These are phyloP conservation scores for Falco novaeseelandiae DNA, from an alignment of 2,797 vertebrate species.

Conservation along the genomic window DNA sequence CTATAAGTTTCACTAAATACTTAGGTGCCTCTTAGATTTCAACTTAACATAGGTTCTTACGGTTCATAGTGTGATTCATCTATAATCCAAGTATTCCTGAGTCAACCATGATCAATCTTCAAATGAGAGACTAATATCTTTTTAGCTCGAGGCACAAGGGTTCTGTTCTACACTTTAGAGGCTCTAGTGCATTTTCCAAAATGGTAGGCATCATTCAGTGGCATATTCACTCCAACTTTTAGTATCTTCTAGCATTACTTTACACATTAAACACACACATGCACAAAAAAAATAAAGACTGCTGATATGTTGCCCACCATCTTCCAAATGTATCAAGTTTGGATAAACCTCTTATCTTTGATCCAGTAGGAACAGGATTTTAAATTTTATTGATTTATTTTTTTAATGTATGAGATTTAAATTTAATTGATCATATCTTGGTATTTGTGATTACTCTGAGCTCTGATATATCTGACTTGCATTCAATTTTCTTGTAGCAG, in stretches of 20 bases:
- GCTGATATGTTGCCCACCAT: rapidly evolving
- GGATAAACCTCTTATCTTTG: not conserved
- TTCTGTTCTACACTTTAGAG: not conserved
- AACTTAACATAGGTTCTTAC: not conserved
- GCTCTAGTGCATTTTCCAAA: not conserved
- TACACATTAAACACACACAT: not conserved
- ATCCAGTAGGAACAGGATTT: not conserved
- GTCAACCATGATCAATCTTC: not conserved
- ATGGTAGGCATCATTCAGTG: not conserved
- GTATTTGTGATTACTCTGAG: not conserved
- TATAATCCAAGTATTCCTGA: not conserved
- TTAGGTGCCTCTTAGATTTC: not conserved
- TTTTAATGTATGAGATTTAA: not conserved
- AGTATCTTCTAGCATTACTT: not conserved
- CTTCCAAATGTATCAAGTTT: not conserved
- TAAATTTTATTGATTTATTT: not conserved
- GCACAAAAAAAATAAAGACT: not conserved
- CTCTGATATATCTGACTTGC: not conserved
- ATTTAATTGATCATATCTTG: not conserved
- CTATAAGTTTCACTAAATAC: not conserved
- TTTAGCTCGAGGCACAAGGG: not conserved
- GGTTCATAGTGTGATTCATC: not conserved
- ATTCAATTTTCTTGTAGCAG: not conserved
- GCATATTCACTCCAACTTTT: not conserved
- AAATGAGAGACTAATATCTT: not conserved